These are phyloP conservation scores for Theocolax elegans DNA, from an alignment of 1,140 invertebrate genomes.

Conservation along the genomic window DNA sequence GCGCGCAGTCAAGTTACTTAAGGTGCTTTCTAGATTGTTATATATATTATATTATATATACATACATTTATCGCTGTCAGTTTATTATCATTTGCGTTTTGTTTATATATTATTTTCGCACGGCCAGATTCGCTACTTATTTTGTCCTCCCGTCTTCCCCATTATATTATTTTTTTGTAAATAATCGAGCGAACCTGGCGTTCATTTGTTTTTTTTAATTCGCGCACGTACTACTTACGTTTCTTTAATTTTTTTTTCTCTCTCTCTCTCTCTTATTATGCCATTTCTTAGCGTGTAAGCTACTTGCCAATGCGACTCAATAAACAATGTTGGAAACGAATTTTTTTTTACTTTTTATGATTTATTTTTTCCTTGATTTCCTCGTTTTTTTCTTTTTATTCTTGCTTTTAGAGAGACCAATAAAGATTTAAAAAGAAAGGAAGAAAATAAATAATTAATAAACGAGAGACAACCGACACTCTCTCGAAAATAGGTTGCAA, in stretches of 20 bases:
- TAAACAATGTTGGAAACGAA: conserved; percentile 62
- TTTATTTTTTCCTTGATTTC: conserved; percentile 36
- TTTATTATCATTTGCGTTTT: conserved; percentile 41
- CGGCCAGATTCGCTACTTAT: no score
- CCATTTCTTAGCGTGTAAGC: conserved; percentile 63
- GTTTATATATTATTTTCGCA: conserved; percentile 9
- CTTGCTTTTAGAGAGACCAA: no score
- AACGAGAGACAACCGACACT: no score
- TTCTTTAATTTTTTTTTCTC: no score
- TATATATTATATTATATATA: no score
- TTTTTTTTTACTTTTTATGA: conserved; percentile 37
- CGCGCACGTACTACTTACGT: conserved; percentile 54
- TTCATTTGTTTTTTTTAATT: conserved; percentile 50
- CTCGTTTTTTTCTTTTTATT: conserved; percentile 21
- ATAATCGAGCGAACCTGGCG: conserved; percentile 51
- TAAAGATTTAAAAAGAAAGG: no score
- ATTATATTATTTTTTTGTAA: conserved; percentile 54
- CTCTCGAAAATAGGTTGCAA: no score
- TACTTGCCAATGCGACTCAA: conserved; percentile 65
- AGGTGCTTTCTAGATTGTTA: no score
- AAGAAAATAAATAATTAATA: no score
- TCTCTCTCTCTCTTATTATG: conserved; percentile 55
- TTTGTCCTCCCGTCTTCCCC: conserved; percentile 16
- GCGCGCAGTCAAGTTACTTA: conserved; percentile 38
- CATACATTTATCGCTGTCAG: conserved; percentile 44